Percentiles rank a stretch among this genome's conserved stretches.
Evolutionary conservation across 64 coral and sea anemone species (phyloP).

Genomic region (Dendrophyllia cribrosa): DNA sequence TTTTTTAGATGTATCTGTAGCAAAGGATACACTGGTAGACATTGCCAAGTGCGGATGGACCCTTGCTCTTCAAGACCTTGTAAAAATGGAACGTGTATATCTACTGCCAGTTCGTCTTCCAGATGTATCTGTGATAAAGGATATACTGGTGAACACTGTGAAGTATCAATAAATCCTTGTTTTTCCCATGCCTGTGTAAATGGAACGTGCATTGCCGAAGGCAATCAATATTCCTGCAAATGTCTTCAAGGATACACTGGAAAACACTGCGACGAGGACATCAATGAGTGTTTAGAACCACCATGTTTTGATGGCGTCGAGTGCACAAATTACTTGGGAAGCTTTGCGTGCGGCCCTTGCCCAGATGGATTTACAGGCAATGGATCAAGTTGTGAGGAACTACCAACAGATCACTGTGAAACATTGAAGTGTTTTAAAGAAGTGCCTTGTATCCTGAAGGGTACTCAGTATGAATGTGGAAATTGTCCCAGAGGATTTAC

Average conservation of each 20-base stretch:
- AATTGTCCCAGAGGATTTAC: constrained; percentile 78
- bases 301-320: constrained; percentile 49
- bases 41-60: constrained; percentile 52
- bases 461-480: constrained; percentile 59
- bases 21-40: constrained; percentile 62
- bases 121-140: constrained; percentile 30
- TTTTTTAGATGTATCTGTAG: constrained; percentile 63
- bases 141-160: constrained; percentile 36
- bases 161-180: constrained; percentile 39
- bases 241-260: constrained; percentile 69
- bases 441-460: constrained; percentile 55
- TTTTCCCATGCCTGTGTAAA: constrained; percentile 26
- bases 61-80: constrained; percentile 61
- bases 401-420: constrained; percentile 1
- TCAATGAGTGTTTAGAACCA: constrained; percentile 28
- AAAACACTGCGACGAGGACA: constrained; percentile 56
- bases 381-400: constrained; percentile 19
- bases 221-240: constrained; percentile 46
- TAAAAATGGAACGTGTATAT: constrained; percentile 60
- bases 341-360: constrained; percentile 33
- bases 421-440: constrained; percentile 65
- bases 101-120: constrained; percentile 10
- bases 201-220: constrained; percentile 60
- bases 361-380: constrained; percentile 34
- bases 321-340: constrained; percentile 42